Evolutionary conservation across 1,140 invertebrate species (phyloP).

Genomic region (Augochlora pura): DNA sequence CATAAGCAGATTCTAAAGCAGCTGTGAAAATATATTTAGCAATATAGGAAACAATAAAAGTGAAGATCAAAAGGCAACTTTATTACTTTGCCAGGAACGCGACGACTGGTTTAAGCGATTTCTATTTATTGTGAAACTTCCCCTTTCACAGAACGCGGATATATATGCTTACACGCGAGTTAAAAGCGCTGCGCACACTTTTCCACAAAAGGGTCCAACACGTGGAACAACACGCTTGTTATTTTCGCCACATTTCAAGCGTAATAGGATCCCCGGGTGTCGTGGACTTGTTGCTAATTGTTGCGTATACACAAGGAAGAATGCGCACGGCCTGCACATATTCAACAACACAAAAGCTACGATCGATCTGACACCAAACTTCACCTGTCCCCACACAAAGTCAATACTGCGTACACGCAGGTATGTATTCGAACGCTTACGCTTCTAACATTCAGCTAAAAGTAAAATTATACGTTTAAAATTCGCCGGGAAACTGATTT

Average conservation of each 20-base stretch:
- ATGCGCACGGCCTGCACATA: conserved; percentile 30
- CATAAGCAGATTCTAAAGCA: no score
- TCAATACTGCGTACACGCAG: no score
- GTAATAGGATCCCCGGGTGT: conserved; percentile 30
- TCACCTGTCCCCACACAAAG: no score
- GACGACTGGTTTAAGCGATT: not conserved
- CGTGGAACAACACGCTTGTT: not conserved
- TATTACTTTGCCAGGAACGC: no score
- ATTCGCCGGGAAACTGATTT: no score
- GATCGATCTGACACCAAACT: not conserved
- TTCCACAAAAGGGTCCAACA: not conserved
- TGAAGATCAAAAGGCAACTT: not conserved
- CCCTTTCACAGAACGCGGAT: conserved; percentile 10
- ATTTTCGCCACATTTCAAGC: not conserved
- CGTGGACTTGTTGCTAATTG: conserved; percentile 1
- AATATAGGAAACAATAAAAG: no score
- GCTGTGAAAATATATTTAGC: no score
- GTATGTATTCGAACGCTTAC: no score
- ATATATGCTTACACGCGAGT: not conserved
- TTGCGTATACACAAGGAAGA: not conserved
- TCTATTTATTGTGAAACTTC: conserved; percentile 13
- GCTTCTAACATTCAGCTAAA: no score
- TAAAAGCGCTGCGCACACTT: conserved; percentile 5
- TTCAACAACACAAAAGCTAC: not conserved
- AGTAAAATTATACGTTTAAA: no score